phyloP scores from a whole-genome alignment of 2,888 invertebrate species.

The Ctenicera cuprea region DNA sequence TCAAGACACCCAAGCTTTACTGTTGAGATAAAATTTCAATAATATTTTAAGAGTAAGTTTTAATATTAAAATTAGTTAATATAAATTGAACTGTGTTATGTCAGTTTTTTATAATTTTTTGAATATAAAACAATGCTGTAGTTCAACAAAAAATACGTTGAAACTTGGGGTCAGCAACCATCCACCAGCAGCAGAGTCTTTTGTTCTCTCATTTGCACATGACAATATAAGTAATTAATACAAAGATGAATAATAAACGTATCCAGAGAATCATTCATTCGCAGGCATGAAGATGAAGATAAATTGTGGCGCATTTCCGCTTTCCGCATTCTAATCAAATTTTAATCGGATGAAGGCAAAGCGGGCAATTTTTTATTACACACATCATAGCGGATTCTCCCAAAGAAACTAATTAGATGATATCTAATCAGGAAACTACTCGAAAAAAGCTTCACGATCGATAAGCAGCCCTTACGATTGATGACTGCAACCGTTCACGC shows the following conservation, averaged over 20 bases:
- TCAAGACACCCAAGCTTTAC: too few species aligned
- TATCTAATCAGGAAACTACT: conserved; percentile 22
- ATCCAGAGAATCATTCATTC: conserved; percentile 35
- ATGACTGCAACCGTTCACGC: conserved; percentile 11
- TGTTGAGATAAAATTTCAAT: too few species aligned
- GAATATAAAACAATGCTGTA: too few species aligned
- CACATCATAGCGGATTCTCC: conserved; percentile 16
- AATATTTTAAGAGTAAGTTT: too few species aligned
- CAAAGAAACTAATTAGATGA: conserved; percentile 18
- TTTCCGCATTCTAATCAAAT: conserved; percentile 35
- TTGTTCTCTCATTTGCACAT: conserved; percentile 21
- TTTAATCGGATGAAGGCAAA: conserved; percentile 33
- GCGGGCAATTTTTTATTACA: conserved; percentile 25
- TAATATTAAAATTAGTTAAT: too few species aligned
- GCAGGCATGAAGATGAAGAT: conserved; percentile 36
- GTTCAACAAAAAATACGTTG: too few species aligned
- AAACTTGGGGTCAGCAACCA: conserved; percentile 2
- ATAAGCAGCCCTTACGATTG: conserved; percentile 12
- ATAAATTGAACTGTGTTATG: too few species aligned
- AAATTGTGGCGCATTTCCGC: conserved; percentile 31
- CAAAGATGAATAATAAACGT: conserved; percentile 32
- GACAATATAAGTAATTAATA: conserved; percentile 32
- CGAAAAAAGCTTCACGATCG: conserved; percentile 15
- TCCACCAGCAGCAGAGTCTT: neutral
- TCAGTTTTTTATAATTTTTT: too few species aligned